Percentiles rank a stretch among this genome's conserved stretches.
Evolutionary conservation across 1,140 invertebrate genomes (phyloP).

Genomic region (Procambarus virginalis): DNA sequence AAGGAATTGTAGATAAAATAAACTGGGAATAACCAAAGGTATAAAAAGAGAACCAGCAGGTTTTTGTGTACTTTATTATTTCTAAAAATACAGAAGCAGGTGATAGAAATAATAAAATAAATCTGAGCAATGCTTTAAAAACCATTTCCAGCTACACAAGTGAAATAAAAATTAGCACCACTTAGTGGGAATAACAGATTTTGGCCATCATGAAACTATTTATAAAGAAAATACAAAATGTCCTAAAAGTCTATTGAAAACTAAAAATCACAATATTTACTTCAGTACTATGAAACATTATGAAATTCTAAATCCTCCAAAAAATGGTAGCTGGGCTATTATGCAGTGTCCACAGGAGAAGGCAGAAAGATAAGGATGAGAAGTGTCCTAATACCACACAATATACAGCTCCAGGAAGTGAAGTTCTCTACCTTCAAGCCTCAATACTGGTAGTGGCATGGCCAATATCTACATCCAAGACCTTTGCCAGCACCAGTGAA

Average conservation of each 20-base stretch:
- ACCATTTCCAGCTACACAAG: slow-evolving; percentile 15
- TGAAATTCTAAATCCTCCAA: slow-evolving; percentile 33
- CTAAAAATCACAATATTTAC: not conserved
- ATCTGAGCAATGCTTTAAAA: slow-evolving; percentile 27
- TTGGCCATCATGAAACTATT: not conserved
- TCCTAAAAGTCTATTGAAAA: not conserved
- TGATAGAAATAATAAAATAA: slow-evolving; percentile 30
- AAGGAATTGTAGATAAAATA: too few relatives aligned
- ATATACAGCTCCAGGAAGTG: slow-evolving; percentile 1
- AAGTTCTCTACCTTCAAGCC: not conserved
- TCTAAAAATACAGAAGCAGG: slow-evolving; percentile 41
- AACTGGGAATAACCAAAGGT: too few relatives aligned
- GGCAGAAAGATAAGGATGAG: slow-evolving; percentile 9
- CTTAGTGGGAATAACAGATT: not conserved
- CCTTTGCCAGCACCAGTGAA: slow-evolving; percentile 28
- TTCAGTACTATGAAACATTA: not conserved
- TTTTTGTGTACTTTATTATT: slow-evolving; percentile 16
- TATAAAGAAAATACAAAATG: not conserved
- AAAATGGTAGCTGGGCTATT: slow-evolving; percentile 26
- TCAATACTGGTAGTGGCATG: slow-evolving; percentile 5
- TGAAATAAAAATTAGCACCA: slow-evolving; percentile 16
- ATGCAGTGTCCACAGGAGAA: slow-evolving; percentile 25
- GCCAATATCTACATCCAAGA: slow-evolving; percentile 4
- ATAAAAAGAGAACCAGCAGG: not conserved
- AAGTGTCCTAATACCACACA: slow-evolving; percentile 17